Evolutionary conservation across 1,140 invertebrate species (phyloP), one percentile per base, ranked within the genome.

Genomic region (Lineus longissimus): DNA sequence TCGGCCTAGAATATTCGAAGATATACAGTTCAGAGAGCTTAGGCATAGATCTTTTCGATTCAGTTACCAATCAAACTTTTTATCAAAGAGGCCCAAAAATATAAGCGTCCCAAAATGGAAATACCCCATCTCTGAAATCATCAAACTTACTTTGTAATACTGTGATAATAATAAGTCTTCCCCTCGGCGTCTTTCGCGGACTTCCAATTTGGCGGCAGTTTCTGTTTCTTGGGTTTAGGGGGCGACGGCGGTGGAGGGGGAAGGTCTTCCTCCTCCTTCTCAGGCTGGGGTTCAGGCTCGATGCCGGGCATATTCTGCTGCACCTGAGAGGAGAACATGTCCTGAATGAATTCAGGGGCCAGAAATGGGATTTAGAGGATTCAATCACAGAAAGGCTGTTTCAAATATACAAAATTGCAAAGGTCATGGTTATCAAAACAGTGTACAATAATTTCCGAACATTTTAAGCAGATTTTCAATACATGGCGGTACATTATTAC

Each of bases 131-230:
- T n/a, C n/a, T n/a, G n/a, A n/a, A n/a, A n/a, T n/a, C n/a, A n/a
- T n/a, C n/a, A n/a, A n/a, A n/a, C 54, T 66, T 64, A 80, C 60
- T 92, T 86, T 27, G 90, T 87, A 69, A 89, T 89, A 0, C 89
- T 83, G 78, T 97, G 93, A 80, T 95, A 97, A 82, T 95, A 98
- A 78, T 96, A 98, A 0, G 88, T 86, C 63, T 92, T 83, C 1
- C 94, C 93, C 47, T 91, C 87, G 22, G 84, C 74, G 78, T 95
- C 92, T 51, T 87, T 86, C 0, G 91, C 89, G 71, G 87, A 90
- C 72, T 91, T 91, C 94, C 94, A 97, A 74, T 90, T 87, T 0
- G 89, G 89, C 4, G 94, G 93, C 47, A 97, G 76, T 71, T 89
- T 88, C 0, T 86, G 80, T 0, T 85, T 79, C 33, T 78, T 78